These are phyloP conservation scores for Tachyglossus aculeatus DNA, from an alignment of 2,797 vertebrate species.

Conservation along the genomic window DNA sequence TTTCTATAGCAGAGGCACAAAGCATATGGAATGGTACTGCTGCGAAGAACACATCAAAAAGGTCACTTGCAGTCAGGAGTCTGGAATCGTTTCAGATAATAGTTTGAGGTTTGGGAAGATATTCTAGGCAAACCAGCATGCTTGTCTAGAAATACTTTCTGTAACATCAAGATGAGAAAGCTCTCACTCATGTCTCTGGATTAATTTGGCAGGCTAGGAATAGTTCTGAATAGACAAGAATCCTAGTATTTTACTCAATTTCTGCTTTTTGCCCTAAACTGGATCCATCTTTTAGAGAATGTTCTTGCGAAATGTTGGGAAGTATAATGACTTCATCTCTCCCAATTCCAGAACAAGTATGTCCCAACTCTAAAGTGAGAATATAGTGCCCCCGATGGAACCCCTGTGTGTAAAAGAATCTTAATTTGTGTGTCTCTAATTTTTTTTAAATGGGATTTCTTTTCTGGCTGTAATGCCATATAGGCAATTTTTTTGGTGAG, in stretches of 20 bases:
- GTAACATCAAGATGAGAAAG: too few relatives aligned
- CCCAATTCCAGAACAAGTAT: not conserved
- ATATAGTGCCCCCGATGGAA: not conserved
- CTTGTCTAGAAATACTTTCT: not conserved
- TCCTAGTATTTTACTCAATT: too few relatives aligned
- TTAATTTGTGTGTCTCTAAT: not conserved
- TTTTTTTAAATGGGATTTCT: not conserved
- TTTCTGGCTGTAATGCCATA: not conserved
- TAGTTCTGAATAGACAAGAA: too few relatives aligned
- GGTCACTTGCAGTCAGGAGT: conserved; percentile 4
- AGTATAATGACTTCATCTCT: not conserved
- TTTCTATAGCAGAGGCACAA: not conserved
- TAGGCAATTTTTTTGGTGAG: not conserved
- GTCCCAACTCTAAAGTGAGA: not conserved
- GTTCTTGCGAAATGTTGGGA: not conserved
- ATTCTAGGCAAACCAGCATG: not conserved
- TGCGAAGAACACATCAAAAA: not conserved
- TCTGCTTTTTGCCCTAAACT: conserved; percentile 10
- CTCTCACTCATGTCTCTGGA: too few relatives aligned
- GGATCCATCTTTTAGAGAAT: not conserved
- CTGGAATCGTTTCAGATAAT: not conserved
- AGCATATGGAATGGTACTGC: not conserved
- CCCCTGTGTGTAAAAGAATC: not conserved
- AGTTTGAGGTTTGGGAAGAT: conserved; percentile 8
- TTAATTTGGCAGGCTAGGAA: too few relatives aligned